phyloP scores from a whole-genome alignment of 2,888 invertebrate genomes.

The Synergus itoensis region DNA sequence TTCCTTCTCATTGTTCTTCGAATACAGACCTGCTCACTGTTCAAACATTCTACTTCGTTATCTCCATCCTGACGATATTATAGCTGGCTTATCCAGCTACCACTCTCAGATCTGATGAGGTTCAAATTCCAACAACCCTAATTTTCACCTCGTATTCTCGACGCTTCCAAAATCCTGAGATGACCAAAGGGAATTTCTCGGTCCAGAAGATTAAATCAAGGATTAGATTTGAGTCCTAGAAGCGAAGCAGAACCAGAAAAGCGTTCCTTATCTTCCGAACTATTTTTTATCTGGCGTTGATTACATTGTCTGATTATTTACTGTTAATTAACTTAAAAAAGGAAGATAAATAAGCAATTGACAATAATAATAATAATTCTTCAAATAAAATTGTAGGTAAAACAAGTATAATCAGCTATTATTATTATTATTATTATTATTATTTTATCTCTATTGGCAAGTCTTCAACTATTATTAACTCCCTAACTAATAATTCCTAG shows the following conservation, averaged over 20 bases:
- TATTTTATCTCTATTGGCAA: neutral
- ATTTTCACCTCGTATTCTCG: slow-evolving; percentile 30
- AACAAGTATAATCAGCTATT: neutral
- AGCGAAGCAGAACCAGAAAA: neutral
- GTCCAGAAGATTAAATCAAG: neutral
- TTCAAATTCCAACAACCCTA: slow-evolving; percentile 8
- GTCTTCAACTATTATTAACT: no score
- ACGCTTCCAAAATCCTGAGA: slow-evolving; percentile 1
- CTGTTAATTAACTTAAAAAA: no score
- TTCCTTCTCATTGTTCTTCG: slow-evolving; percentile 26
- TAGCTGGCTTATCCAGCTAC: neutral
- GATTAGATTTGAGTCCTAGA: neutral
- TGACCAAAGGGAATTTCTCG: slow-evolving; percentile 15
- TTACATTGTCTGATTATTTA: no score
- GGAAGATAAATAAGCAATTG: no score
- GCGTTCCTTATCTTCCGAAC: neutral
- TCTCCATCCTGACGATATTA: slow-evolving; percentile 14
- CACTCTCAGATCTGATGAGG: slow-evolving; percentile 17
- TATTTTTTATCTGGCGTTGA: no score
- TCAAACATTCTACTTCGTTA: slow-evolving; percentile 11
- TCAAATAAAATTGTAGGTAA: neutral
- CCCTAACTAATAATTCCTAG: no score
- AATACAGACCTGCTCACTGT: neutral
- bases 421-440: no score
- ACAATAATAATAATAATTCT: neutral